These are phyloP conservation scores for Myathropa florea DNA, from an alignment of 2,888 invertebrate genomes.

Conservation along the genomic window DNA sequence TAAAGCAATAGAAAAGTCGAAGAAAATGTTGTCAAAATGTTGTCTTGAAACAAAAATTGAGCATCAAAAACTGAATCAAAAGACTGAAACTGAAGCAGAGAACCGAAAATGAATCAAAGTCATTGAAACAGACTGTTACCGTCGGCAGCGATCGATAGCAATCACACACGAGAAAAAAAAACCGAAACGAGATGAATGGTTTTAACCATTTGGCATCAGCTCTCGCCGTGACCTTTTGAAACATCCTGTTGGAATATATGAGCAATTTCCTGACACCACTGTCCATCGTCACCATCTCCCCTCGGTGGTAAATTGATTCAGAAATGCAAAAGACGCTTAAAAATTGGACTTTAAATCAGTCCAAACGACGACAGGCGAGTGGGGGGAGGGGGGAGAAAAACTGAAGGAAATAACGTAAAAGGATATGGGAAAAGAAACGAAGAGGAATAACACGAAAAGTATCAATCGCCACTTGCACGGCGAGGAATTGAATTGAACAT, in stretches of 20 bases:
- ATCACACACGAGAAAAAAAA: neutral
- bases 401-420: neutral
- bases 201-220: neutral
- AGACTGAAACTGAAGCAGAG: neutral
- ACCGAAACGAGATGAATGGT: neutral
- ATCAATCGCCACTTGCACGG: constrained; percentile 66
- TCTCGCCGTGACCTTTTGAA: neutral
- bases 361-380: constrained; percentile 8
- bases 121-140: neutral
- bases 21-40: no score
- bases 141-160: neutral
- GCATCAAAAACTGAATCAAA: neutral
- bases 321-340: constrained; percentile 6
- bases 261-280: neutral
- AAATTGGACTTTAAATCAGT: constrained; percentile 20
- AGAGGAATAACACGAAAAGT: constrained; percentile 27
- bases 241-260: neutral
- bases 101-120: neutral
- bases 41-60: neutral
- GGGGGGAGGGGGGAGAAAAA: neutral
- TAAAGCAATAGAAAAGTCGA: no score
- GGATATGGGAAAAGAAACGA: constrained; percentile 5
- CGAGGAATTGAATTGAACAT: constrained; percentile 61
- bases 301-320: constrained; percentile 27
- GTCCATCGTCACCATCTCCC: neutral